These are phyloP conservation scores for Amazonetta brasiliensis DNA, from an alignment of 2,797 vertebrate species.

Conservation along the genomic window DNA sequence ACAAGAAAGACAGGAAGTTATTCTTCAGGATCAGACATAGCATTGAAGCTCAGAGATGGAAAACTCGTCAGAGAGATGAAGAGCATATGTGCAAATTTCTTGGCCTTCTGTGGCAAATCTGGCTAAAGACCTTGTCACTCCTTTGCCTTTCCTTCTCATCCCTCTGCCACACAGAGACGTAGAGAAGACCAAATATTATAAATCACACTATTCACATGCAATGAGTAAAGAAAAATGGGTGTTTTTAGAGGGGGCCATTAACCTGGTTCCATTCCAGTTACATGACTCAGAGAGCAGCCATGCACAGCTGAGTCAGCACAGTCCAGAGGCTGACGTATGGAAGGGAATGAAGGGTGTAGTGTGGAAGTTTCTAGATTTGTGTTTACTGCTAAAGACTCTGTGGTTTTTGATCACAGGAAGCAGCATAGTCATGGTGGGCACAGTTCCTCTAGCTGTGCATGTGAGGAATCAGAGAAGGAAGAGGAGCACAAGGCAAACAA, in stretches of 20 bases:
- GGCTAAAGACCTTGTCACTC: not conserved
- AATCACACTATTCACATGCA: not conserved
- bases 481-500: not conserved
- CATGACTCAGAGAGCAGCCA: accelerated
- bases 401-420: not conserved
- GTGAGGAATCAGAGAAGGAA: not conserved
- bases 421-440: not conserved
- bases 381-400: not conserved
- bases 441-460: not conserved
- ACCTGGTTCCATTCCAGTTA: not conserved
- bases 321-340: accelerated
- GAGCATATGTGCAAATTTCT: not conserved
- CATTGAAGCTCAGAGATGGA: not conserved
- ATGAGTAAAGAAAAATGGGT: not conserved
- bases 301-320: accelerated
- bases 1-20: not conserved
- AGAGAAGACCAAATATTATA: not conserved
- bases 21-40: not conserved
- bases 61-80: not conserved
- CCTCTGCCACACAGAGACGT: not conserved
- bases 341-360: not conserved
- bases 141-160: not conserved
- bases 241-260: not conserved
- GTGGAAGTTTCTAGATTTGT: not conserved
- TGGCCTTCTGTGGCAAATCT: not conserved